Conservation (phyloP, 2,888 invertebrate species). For the Tachina lurida region DNA sequence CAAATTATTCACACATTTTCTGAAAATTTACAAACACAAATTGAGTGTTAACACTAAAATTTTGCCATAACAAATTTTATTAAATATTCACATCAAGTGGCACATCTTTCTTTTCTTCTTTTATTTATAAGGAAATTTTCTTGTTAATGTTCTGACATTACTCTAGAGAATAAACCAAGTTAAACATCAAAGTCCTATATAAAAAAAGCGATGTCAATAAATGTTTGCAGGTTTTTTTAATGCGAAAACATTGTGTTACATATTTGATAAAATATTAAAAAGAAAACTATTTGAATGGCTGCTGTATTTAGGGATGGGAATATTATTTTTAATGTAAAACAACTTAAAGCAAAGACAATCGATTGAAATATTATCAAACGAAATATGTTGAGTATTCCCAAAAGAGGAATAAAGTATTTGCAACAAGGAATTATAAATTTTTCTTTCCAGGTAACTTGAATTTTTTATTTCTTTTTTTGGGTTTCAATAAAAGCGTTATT, state of each 20-base stretch:
- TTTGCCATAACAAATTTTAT: conserved; percentile 31
- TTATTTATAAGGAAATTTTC: conserved; percentile 7
- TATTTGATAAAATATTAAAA: neutral
- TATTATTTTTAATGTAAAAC: conserved; percentile 23
- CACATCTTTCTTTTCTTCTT: neutral
- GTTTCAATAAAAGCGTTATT: no score
- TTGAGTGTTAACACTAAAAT: conserved; percentile 10
- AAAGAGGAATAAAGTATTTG: neutral
- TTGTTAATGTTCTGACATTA: conserved; percentile 2
- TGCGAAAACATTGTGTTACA: neutral
- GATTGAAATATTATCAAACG: no score
- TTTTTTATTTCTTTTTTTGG: no score
- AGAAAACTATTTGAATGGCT: neutral
- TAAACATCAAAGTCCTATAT: conserved; percentile 35
- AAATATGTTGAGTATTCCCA: neutral
- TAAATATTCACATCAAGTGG: conserved; percentile 58
- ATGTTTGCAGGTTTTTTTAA: neutral
- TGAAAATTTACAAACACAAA: neutral
- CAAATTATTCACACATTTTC: conserved; percentile 23
- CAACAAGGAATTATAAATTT: neutral
- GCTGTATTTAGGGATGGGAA: neutral
- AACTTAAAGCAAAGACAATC: neutral
- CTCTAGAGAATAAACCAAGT: conserved; percentile 10
- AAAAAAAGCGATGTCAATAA: conserved; percentile 5
- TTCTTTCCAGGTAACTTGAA: neutral